Conservation (phyloP, 2,888 invertebrate species). For the Cheilosia urbana region DNA sequence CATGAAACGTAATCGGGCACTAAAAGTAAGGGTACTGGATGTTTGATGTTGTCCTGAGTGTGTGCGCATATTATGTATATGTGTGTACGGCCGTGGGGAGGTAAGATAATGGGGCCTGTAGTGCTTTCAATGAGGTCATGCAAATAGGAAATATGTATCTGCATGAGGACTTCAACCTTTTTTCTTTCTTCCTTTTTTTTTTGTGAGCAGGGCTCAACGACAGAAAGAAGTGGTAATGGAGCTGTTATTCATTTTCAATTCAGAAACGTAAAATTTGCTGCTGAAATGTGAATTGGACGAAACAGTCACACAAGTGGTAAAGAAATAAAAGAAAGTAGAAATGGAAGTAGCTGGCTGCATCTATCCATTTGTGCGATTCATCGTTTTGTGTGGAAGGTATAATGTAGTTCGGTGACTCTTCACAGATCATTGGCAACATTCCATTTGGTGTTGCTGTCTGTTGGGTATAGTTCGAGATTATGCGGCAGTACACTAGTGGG, state of each 20-base stretch:
- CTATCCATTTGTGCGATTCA: background rate
- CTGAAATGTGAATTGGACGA: slow-evolving; percentile 39
- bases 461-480: too few species aligned
- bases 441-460: too few species aligned
- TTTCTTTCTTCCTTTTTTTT: slow-evolving; percentile 13
- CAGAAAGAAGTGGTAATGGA: slow-evolving; percentile 56
- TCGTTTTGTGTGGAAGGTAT: background rate
- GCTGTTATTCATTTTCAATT: slow-evolving; percentile 72
- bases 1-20: slow-evolving; percentile 67
- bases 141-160: slow-evolving; percentile 74
- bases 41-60: slow-evolving; percentile 60
- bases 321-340: background rate
- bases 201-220: slow-evolving; percentile 14
- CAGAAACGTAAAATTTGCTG: slow-evolving; percentile 45
- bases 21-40: slow-evolving; percentile 49
- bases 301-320: slow-evolving; percentile 12
- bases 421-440: too few species aligned
- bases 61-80: background rate
- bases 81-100: slow-evolving; percentile 23
- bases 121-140: slow-evolving; percentile 72
- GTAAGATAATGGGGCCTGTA: slow-evolving; percentile 69
- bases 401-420: too few species aligned
- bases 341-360: background rate
- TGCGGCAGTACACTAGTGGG: too few species aligned
- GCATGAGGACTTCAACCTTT: slow-evolving; percentile 50